Evolutionary conservation across 2,113 vertebrate genomes (phyloP), one percentile per base, ranked within the genome.

Genomic region (Lamprologus speciosus): DNA sequence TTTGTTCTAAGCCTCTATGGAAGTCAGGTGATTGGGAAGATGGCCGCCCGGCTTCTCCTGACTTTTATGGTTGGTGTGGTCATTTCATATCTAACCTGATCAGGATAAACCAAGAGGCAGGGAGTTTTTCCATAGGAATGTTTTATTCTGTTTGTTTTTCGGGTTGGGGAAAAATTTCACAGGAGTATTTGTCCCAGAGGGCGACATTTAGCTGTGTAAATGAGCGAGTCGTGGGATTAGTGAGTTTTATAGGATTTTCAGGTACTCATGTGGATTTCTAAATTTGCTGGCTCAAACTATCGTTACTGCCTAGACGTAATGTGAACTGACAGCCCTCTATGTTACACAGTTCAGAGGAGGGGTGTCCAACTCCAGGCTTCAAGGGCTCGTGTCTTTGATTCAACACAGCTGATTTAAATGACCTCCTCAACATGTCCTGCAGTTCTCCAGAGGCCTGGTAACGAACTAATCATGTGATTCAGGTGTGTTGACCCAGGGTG

Each of bases 371-470:
- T 14, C 54, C 54, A 55, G 54, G 7, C 21, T 26, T 55, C 54
- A 26, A 8, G 21, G 54, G 21, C 4, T 8, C 4, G 2, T 55
- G 23, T 8, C 12, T 0, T 57, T 57, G 7, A 8, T 1, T 0
- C 54, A 57, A 14, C 23, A 28, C 54, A 57, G 54, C 54, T 57
- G 23, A 57, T 57, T 14, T 14, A 57, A 5, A 55, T 21, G 21
- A 21, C 21, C 21, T 21, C 21, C 21, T 21, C 21, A 21, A 21
- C 21, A 21, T 21, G 21, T 21, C 21, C 21, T 21, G 21, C 21
- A 21, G 21, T 21, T 21, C 21, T 21, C 21, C 21, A 21, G 21
- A 21, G 21, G 21, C 21, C 21, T 21, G 21, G 21, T 21, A 21
- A 21, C 21, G 21, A 21, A 21, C 21, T 21, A 21, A 21, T 21